Evolutionary conservation across 2,113 vertebrate species (phyloP), one percentile per base, ranked within the genome.

Genomic region (Zosterops japonicus): DNA sequence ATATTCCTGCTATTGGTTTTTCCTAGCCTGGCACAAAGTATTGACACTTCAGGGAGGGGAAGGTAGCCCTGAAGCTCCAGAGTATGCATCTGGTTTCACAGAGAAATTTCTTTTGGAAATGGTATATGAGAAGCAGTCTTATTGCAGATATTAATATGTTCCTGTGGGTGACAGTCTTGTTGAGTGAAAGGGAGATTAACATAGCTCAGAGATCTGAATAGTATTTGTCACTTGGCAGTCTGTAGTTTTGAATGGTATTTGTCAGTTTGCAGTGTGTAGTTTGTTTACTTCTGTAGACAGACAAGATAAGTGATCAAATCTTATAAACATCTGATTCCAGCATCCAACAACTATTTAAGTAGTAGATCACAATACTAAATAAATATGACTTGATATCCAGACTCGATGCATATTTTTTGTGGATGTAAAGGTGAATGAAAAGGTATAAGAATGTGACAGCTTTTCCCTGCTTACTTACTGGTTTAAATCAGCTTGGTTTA

Each of bases 1-100:
- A 33, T 72, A 39, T 60, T 87, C 6, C 23, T 47, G 9, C 5
- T 49, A n/a, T 57, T 8, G 1, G 4, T 76, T 83, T 81, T 69
- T 69, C 17, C 44, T 72, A 42, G 23, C 4, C 23, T 76, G 35
- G 20, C 6, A 7, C 19, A 13, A 33, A 8, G 29, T 35, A 75
- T 82, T n/a, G 2, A 12, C 6, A 9, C 11, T 31, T 52, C 2
- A n/a, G 1, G 3, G 6, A 8, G 6, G 9, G 11, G 3, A 28
- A 35, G 3, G 8, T 64, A 59, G 24, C 23, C 49, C 4, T 42
- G 60, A 75, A 87, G 28, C 29, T 80, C 9, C 8, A 25, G 63
- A 28, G 2, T 10, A 22, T 69, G 23, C 1, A 1, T 80, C 11
- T 72, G 21, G 14, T 63, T 76, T 71, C 28, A 47, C 14, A 76